Evolutionary conservation across 2,888 invertebrate species (phyloP), one percentile per base, ranked within the genome.

Genomic region (Altica lythri): DNA sequence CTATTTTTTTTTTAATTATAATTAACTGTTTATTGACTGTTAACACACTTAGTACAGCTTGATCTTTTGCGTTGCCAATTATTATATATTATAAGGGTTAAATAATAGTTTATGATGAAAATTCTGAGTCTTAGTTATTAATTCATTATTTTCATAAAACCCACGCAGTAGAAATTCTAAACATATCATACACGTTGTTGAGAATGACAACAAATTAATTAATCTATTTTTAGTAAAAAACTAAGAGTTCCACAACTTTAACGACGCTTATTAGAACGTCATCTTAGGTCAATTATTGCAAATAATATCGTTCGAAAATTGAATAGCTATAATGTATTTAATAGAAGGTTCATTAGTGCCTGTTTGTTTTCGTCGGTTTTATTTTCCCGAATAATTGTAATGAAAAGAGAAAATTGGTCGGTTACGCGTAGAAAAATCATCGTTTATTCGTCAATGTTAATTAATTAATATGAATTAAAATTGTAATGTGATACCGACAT

Each of bases 341-440:
- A 49, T 53, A 38, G 48, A 49, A n/a, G 43, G 52, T 55, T 59
- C 58, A 53, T 59, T 59, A 59, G 55, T 10, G 29, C 19, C 34
- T 32, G 50, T 47, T 55, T 59, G 58, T 55, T 49, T 35, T 40
- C n/a, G 14, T 27, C 3, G 38, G 34, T 47, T 37, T 54, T 45
- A 35, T 49, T 25, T 40, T 40, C 53, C 14, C 38, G 43, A 53
- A 55, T 55, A 55, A 37, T 53, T n/a, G n/a, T 50, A 49, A 52
- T 59, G 52, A 43, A 34, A 35, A 29, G 27, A 18, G 44, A 46
- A 47, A 53, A 53, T 53, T 44, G 27, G n/a, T 27, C 10, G 16
- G 10, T 29, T 9, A 9, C n/a, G n/a, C n/a, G n/a, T n/a, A 2
- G 9, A 4, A 34, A 34, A 34, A 14, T 16, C 2, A 34, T 34